These are phyloP conservation scores for Anguilla anguilla DNA, from an alignment of 2,797 vertebrate species.

Conservation along the genomic window DNA sequence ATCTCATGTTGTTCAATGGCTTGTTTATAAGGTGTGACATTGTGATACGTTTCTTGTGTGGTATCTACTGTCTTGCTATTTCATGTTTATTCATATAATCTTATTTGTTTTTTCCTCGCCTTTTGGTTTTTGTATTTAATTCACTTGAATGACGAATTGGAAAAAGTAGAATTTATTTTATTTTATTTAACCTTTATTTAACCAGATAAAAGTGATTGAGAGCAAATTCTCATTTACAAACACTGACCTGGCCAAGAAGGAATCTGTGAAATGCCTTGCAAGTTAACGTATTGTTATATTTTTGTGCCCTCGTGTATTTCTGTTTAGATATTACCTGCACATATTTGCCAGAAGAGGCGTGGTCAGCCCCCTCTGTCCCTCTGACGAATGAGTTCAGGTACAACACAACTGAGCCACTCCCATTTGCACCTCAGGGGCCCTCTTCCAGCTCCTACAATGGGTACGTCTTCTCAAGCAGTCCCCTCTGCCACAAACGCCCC, in stretches of 20 bases:
- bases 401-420: slow-evolving; percentile 77
- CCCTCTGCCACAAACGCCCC: neutral
- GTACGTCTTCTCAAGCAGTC: slow-evolving; percentile 60
- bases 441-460: slow-evolving; percentile 75
- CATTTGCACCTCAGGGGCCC: slow-evolving; percentile 77
- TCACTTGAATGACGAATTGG: no score
- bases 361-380: slow-evolving; percentile 84
- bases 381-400: slow-evolving; percentile 87
- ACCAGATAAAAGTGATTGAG: no score
- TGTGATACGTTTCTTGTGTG: no score
- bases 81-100: neutral
- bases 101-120: neutral
- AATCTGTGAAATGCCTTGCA: neutral
- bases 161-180: no score
- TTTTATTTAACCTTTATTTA: no score
- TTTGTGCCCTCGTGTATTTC: neutral
- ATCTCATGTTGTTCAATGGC: neutral
- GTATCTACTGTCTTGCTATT: neutral
- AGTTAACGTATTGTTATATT: neutral
- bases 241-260: neutral
- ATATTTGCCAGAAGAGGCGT: slow-evolving; percentile 82
- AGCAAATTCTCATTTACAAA: no score
- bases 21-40: neutral
- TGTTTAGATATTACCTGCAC: slow-evolving; percentile 67
- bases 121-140: neutral